Conservation (phyloP, 2,113 vertebrate genomes). For the Gambusia holbrooki region DNA sequence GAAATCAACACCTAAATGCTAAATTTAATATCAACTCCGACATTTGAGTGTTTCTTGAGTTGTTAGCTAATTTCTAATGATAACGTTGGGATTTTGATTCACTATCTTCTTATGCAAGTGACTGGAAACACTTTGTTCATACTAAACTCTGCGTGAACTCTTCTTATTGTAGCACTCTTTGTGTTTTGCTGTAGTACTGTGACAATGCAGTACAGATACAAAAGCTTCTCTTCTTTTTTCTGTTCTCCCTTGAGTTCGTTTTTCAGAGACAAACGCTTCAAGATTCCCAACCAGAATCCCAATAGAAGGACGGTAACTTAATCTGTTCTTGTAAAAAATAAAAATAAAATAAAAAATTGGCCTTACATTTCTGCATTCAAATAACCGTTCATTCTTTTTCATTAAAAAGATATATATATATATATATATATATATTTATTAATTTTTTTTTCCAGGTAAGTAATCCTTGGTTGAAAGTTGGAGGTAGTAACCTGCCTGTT, state of each 20-base stretch:
- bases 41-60: not conserved
- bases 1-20: not conserved
- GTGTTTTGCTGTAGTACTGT: constrained; percentile 19
- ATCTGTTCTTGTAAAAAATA: no score
- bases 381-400: no score
- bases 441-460: no score
- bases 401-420: no score
- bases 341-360: no score
- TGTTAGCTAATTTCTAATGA: constrained; percentile 23
- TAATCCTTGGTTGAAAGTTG: no score
- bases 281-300: not conserved
- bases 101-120: constrained; percentile 12
- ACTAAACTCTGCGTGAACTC: not conserved
- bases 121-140: constrained; percentile 4
- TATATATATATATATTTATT: no score
- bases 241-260: constrained; percentile 22
- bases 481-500: no score
- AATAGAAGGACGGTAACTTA: not conserved
- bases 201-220: not conserved
- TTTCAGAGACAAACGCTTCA: constrained; percentile 34
- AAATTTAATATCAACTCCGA: not conserved
- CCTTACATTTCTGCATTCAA: no score
- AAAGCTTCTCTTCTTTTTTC: constrained; percentile 10
- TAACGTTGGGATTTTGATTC: not conserved
- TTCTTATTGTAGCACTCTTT: not conserved